Conservation (phyloP, 2,797 vertebrate genomes). For the Naso thynnoides region DNA sequence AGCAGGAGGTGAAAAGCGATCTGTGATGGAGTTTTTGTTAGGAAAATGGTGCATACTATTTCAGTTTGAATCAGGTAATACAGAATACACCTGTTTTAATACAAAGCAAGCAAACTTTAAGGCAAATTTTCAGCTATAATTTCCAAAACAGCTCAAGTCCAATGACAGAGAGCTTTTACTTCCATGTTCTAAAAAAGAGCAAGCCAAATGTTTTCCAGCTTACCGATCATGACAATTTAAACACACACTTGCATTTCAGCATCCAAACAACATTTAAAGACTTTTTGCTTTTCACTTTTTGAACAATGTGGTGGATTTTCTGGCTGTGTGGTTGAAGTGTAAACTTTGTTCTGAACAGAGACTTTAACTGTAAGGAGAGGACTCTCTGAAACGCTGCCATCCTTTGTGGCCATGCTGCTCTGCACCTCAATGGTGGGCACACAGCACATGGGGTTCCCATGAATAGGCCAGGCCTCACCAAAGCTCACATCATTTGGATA, state of each 20-base stretch:
- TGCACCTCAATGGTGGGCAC: conserved; percentile 82
- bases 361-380: conserved; percentile 52
- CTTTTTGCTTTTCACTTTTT: neutral
- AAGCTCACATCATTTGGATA: conserved; percentile 78
- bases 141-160: conserved; percentile 4
- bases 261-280: neutral
- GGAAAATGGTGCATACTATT: neutral
- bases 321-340: conserved; percentile 26
- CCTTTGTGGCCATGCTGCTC: conserved; percentile 82
- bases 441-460: conserved; percentile 81
- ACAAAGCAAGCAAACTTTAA: neutral
- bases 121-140: neutral
- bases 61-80: neutral
- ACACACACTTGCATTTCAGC: neutral
- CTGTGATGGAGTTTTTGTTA: conserved; percentile 12
- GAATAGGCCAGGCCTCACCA: conserved; percentile 79
- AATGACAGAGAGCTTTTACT: conserved; percentile 4
- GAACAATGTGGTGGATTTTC: conserved; percentile 20
- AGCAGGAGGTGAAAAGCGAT: conserved; percentile 13
- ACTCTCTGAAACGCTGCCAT: conserved; percentile 72
- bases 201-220: neutral
- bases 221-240: neutral
- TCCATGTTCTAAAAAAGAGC: neutral
- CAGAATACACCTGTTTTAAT: neutral
- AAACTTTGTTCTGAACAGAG: conserved; percentile 61